Evolutionary conservation across 2,113 vertebrate genomes (phyloP), one percentile per base, ranked within the genome.

Genomic region (Oceanites oceanicus): DNA sequence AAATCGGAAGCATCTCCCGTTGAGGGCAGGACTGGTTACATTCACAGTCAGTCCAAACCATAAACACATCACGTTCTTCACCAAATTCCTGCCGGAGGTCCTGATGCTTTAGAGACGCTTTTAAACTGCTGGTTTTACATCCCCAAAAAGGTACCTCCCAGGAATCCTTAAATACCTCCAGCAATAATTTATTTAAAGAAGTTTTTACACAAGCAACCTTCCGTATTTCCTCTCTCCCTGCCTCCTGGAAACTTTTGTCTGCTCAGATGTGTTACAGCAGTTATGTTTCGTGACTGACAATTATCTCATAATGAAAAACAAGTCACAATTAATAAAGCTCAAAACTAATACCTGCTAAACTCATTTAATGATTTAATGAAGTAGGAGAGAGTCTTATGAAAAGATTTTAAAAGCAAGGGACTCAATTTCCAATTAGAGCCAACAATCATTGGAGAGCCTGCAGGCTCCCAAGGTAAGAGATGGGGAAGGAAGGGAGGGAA

Each of bases 271-370:
- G 15, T 95, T 96, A 66, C 92, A 96, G 95, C 94, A 97, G 97
- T 98, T 99, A 98, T 98, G 97, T 98, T 98, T 99, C 75, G 92
- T 98, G 98, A 98, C 98, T 99, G 98, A 98, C 98, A 99, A 99
- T 99, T 99, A 99, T 98, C 98, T 98, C 98, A 98, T 99, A 99
- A 99, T 99, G 98, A 99, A 99, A 99, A 99, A 98, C 98, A 98
- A 99, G 99, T 99, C 99, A 99, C 98, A 99, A 98, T 98, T 98
- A 99, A 99, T 99, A 98, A 99, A 98, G 97, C 98, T 99, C 98
- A 99, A 98, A 98, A 98, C 97, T 94, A 97, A 98, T 98, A 98
- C 97, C 92, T 98, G 97, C 95, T 99, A 98, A 98, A 98, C 99
- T 98, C 98, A 97, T 97, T 98, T 98, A 98, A 98, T 95, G 93